phyloP scores from a whole-genome alignment of 1,140 invertebrate genomes.

The Drosophila parvula region DNA sequence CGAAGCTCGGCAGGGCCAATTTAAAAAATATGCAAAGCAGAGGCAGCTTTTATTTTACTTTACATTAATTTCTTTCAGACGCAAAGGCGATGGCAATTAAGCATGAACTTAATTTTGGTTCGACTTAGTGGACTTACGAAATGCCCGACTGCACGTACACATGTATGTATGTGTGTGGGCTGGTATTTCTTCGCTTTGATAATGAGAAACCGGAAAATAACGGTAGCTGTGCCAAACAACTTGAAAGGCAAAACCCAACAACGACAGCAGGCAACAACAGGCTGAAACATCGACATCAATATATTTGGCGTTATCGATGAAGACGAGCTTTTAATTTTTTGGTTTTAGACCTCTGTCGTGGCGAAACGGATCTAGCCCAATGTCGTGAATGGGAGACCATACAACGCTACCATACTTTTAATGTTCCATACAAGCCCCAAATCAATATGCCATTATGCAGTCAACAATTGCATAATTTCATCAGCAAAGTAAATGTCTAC shows the following conservation, averaged over 20 bases:
- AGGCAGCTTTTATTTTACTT: constrained; percentile 46
- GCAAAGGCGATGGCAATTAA: constrained; percentile 64
- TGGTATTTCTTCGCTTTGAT: constrained; percentile 15
- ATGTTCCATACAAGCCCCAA: constrained; percentile 20
- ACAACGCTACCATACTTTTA: constrained; percentile 44
- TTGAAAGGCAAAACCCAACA: constrained; percentile 16
- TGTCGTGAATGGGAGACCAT: background rate
- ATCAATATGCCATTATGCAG: constrained; percentile 35
- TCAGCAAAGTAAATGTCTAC: background rate
- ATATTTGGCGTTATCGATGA: constrained; percentile 52
- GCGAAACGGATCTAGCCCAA: constrained; percentile 1
- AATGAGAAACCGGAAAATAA: constrained; percentile 75
- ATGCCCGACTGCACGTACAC: constrained; percentile 21
- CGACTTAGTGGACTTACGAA: constrained; percentile 62
- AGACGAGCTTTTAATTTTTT: constrained; percentile 70
- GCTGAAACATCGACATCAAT: constrained; percentile 46
- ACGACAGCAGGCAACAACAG: constrained; percentile 5
- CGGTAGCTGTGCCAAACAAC: constrained; percentile 69
- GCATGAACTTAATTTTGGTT: constrained; percentile 77
- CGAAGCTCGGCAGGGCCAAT: background rate
- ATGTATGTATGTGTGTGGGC: constrained; percentile 15
- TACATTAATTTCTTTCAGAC: constrained; percentile 68
- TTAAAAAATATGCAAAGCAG: constrained; percentile 28
- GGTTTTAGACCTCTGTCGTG: constrained; percentile 22
- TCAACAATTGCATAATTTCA: constrained; percentile 12